These are phyloP conservation scores for Heteromurus nitidus DNA, from an alignment of 2,888 invertebrate species.

Conservation along the genomic window DNA sequence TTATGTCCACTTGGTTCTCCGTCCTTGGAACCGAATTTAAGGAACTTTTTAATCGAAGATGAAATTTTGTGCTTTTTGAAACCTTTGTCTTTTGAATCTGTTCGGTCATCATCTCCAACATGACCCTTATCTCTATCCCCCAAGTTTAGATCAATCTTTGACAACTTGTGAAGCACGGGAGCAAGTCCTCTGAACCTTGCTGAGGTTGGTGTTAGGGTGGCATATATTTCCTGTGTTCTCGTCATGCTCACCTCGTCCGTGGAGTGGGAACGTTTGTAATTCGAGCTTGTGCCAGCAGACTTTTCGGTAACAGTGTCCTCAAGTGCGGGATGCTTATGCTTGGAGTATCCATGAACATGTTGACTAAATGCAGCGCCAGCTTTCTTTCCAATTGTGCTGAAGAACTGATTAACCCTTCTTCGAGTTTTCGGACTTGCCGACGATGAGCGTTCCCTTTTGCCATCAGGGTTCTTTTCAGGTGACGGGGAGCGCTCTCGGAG, in stretches of 20 bases:
- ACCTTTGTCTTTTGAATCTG: slow-evolving; percentile 66
- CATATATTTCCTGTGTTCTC: slow-evolving; percentile 73
- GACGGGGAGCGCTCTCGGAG: slow-evolving; percentile 67
- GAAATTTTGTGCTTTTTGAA: slow-evolving; percentile 71
- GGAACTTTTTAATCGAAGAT: slow-evolving; percentile 72
- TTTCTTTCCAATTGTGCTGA: slow-evolving; percentile 73
- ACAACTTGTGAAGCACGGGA: slow-evolving; percentile 72
- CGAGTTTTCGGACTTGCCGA: slow-evolving; percentile 72
- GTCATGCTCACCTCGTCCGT: slow-evolving; percentile 73
- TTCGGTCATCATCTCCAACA: slow-evolving; percentile 46
- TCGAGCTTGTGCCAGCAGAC: slow-evolving; percentile 43
- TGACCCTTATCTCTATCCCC: slow-evolving; percentile 54
- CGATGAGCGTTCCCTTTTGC: slow-evolving; percentile 68
- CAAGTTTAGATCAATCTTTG: slow-evolving; percentile 67
- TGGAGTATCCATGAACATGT: slow-evolving; percentile 54
- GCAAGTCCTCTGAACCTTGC: slow-evolving; percentile 71
- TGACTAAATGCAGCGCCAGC: slow-evolving; percentile 73
- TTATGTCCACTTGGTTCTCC: slow-evolving; percentile 46
- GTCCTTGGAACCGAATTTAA: slow-evolving; percentile 69
- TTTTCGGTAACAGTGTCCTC: slow-evolving; percentile 41
- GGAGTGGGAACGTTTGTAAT: slow-evolving; percentile 70
- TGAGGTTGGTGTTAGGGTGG: slow-evolving; percentile 72
- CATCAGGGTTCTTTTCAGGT: slow-evolving; percentile 47
- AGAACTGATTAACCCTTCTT: slow-evolving; percentile 73
- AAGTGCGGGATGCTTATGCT: slow-evolving; percentile 58